Base-by-base conservation (phyloP, 2,113 vertebrate genomes). In the Garra rufa region DNA sequence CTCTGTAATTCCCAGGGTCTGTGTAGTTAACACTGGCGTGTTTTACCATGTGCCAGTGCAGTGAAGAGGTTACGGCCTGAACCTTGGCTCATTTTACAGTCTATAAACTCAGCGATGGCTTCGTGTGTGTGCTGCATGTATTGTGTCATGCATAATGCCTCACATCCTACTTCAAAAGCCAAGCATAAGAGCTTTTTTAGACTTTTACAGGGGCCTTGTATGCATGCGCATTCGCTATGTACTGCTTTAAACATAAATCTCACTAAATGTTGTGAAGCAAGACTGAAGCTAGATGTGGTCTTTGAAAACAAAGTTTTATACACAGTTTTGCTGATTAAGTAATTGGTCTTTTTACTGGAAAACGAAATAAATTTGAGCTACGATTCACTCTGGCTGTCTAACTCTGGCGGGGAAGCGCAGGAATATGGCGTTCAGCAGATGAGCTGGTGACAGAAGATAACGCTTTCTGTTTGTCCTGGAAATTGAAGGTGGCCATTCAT, bases 391-490 rank as follows among this genome's bases (percentile, higher is more conserved):
- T 17, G 44, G 8, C 24, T 6, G 63, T 21, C n/a, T 11, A 38
- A 59, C 8, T 41, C 24, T n/a, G n/a, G n/a, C n/a, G n/a, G 26
- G 30, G 41, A 80, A 59, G 24, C 17, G 41, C 76, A 4, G 67
- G 41, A 63, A 70, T 52, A 19, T 57, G 17, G 28, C 21, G 4
- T 79, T 67, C 44, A 14, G 59, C 24, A 55, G 74, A 85, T 46
- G 46, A 67, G 30, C 34, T 30, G 48, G n/a, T 61, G 70, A 76
- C 65, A 15, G 34, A 65, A 76, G 63, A 84, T 43, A 76, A 84
- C 63, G 46, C 1, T 80, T 75, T 81, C 8, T 84, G 59, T 81
- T 84, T 87, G 71, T 76, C 83, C 71, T 84, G 50, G 43, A 85
- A 30, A 76, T 44, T 63, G 63, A 82, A 34, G 69, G 57, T 19